Base-by-base conservation (phyloP, 2,113 vertebrate species). In the Girardinichthys multiradiatus region DNA sequence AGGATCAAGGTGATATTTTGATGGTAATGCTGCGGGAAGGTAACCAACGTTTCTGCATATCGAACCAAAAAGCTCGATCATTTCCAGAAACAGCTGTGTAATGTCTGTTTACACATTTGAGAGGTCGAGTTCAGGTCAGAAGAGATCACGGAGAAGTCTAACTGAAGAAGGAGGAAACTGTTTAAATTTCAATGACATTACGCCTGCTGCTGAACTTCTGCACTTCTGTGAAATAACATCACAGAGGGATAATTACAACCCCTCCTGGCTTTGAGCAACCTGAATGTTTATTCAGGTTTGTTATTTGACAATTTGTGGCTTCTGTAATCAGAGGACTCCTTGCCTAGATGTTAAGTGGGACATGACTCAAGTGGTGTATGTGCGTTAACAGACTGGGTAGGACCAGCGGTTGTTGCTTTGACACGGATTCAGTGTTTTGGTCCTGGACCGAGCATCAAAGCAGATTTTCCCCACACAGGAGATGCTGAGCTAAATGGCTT, bases 231-330 rank as follows among this genome's bases (percentile, higher is more conserved):
- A 82, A 84, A 89, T 70, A 57, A 84, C 72, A 64, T 83, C 68
- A 73, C 7, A 0, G 59, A 30, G 68, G 60, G 24, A 72, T 82
- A 84, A 88, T 86, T 77, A 68, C 62, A 81, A 30, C 60, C 68
- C 67, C 39, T 81, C 42, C 67, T 76, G 74, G 35, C 76, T 83
- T 59, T 81, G 68, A 70, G 33, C 61, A 75, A 77, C 86, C 26
- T 64, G 72, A 75, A 79, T 84, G 79, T 88, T 87, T 81, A 85
- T 76, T 75, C 73, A 72, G 59, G 67, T 83, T 84, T 79, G 75
- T 30, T 83, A 84, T 85, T 86, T 86, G 83, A 86, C 90, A 82
- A 77, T 86, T 85, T 88, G 85, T 74, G 80, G 80, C 75, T 85
- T 83, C 79, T 31, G 62, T 84, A 85, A 89, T 89, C 81, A 86